A percentile compares a stretch with the other conserved stretches of the same genome.
Evolutionary conservation across 2,113 vertebrate genomes (phyloP).

Genomic region (Larimichthys polyactis): DNA sequence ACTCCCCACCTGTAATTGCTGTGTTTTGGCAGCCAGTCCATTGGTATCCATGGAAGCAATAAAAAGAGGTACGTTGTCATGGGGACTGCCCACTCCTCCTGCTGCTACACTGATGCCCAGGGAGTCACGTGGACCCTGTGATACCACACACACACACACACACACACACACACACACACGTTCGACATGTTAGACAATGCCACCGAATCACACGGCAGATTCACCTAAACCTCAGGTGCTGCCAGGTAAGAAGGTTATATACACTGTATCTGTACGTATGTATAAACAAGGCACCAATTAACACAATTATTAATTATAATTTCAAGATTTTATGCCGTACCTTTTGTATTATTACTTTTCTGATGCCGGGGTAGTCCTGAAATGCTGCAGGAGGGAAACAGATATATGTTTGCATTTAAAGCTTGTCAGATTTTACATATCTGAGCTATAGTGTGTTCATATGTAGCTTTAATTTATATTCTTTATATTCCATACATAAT

Average conservation of each 20-base stretch:
- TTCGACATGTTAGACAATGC: background rate
- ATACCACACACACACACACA: constrained; percentile 8
- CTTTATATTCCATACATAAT: too few species aligned
- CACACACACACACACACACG: background rate
- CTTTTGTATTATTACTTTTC: constrained; percentile 73
- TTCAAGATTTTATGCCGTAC: constrained; percentile 36
- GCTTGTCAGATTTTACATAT: background rate
- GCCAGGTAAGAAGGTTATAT: background rate
- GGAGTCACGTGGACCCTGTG: constrained; percentile 88
- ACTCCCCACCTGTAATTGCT: constrained; percentile 88
- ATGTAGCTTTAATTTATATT: too few species aligned
- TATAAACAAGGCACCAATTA: background rate
- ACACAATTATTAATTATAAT: background rate
- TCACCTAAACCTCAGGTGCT: background rate
- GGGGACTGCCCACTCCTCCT: constrained; percentile 91
- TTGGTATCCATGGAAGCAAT: constrained; percentile 93
- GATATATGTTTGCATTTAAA: background rate
- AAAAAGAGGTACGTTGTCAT: constrained; percentile 91
- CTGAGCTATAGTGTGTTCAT: too few species aligned
- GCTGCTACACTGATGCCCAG: constrained; percentile 91
- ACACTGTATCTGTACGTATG: too few species aligned
- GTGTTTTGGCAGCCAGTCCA: constrained; percentile 91
- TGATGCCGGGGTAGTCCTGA: constrained; percentile 41
- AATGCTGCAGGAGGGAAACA: constrained; percentile 34
- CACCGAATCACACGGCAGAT: constrained; percentile 13